A percentile compares a stretch with the other conserved stretches of the same genome.
These are phyloP conservation scores for Cerceris rybyensis DNA, from an alignment of 2,888 invertebrate genomes.

Conservation along the genomic window DNA sequence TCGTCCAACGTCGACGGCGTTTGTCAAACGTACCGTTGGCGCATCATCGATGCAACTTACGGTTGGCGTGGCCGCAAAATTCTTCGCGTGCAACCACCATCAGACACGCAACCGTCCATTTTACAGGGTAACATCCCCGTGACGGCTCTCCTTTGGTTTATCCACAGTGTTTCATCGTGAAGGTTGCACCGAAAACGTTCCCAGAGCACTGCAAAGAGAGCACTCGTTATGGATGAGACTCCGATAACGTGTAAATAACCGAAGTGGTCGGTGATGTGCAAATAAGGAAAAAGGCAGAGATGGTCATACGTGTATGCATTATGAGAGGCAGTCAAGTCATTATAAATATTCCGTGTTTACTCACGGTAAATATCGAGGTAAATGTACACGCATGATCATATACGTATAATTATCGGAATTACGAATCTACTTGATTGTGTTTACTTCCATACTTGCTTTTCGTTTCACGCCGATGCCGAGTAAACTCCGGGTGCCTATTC, in stretches of 20 bases:
- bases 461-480: neutral
- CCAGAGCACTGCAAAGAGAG: neutral
- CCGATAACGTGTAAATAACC: too few relatives aligned
- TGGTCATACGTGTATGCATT: too few relatives aligned
- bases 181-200: neutral
- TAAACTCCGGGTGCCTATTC: constrained; percentile 16
- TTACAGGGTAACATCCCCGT: constrained; percentile 44
- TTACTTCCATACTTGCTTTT: constrained; percentile 8
- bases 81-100: constrained; percentile 59
- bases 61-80: constrained; percentile 47
- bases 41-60: constrained; percentile 52
- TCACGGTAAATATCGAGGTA: constrained; percentile 5
- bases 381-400: neutral
- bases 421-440: constrained; percentile 25
- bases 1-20: constrained; percentile 40
- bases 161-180: neutral
- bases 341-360: neutral
- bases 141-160: constrained; percentile 27
- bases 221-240: neutral
- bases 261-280: too few relatives aligned
- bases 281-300: too few relatives aligned
- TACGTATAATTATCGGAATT: constrained; percentile 7
- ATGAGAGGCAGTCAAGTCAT: too few relatives aligned
- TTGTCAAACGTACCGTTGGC: constrained; percentile 46
- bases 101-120: constrained; percentile 56